A percentile compares a stretch with the other conserved stretches of the same genome.
Evolutionary conservation across 2,888 invertebrate species (phyloP).

Genomic region (Malacosoma neustria): DNA sequence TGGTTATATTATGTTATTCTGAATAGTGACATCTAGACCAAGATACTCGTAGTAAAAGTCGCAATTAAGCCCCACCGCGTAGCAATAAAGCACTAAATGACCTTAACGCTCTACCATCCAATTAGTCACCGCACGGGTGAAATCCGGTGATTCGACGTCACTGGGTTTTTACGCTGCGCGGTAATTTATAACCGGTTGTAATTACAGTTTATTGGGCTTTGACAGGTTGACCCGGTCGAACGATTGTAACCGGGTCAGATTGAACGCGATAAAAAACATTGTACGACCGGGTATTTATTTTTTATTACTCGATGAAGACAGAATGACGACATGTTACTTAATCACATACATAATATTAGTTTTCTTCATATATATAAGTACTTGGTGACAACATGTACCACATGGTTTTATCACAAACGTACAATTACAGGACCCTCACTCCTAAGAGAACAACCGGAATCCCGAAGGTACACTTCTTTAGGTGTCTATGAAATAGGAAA

Average conservation of each 20-base stretch:
- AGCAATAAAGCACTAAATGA: not conserved
- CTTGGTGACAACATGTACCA: too few relatives aligned
- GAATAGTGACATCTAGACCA: too few relatives aligned
- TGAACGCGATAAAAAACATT: constrained; percentile 14
- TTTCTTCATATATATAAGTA: too few relatives aligned
- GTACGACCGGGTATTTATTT: constrained; percentile 6
- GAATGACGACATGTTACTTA: not conserved
- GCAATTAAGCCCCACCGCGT: too few relatives aligned
- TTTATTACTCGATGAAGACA: not conserved
- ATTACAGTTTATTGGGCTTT: constrained; percentile 30
- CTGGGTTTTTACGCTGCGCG: constrained; percentile 1
- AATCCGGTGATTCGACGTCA: not conserved
- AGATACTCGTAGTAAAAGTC: too few relatives aligned
- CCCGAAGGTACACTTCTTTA: too few relatives aligned
- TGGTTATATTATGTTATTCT: too few relatives aligned
- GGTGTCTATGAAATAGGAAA: too few relatives aligned
- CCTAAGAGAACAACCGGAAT: too few relatives aligned
- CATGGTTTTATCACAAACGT: too few relatives aligned
- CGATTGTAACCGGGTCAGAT: constrained; percentile 24
- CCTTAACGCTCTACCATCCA: not conserved
- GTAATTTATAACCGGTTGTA: constrained; percentile 27
- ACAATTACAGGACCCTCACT: too few relatives aligned
- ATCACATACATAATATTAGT: too few relatives aligned
- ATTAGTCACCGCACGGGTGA: not conserved
- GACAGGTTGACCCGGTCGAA: constrained; percentile 24